Evolutionary conservation across 2,797 vertebrate species (phyloP).

Genomic region (Linurgus olivaceus): DNA sequence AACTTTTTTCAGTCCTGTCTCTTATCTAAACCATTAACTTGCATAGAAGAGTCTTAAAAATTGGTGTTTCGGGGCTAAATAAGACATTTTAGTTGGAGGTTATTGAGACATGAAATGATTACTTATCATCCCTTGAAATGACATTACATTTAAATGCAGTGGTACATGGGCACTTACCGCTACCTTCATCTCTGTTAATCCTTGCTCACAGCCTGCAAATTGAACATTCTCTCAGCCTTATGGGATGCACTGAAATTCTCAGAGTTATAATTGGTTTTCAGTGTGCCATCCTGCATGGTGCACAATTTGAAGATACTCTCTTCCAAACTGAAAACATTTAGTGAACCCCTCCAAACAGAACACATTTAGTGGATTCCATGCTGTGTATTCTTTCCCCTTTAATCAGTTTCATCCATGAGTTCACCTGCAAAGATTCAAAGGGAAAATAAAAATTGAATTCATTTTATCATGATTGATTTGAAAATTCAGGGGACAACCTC

Average conservation of each 20-base stretch:
- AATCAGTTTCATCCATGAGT: conserved; percentile 56
- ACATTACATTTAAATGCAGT: conserved; percentile 66
- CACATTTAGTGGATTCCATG: conserved; percentile 28
- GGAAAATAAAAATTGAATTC: conserved; percentile 54
- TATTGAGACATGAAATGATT: conserved; percentile 67
- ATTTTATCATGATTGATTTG: conserved; percentile 58
- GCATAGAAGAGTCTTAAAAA: conserved; percentile 27
- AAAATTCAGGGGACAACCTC: conserved; percentile 52
- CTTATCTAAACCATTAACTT: conserved; percentile 59
- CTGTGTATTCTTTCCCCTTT: conserved; percentile 44
- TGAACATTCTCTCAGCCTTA: conserved; percentile 59
- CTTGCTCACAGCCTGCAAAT: conserved; percentile 66
- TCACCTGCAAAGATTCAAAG: background rate
- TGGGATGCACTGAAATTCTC: conserved; percentile 58
- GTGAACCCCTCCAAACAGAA: conserved; percentile 42
- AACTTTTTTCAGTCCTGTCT: conserved; percentile 36
- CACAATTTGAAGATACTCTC: conserved; percentile 56
- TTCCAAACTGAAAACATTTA: conserved; percentile 51
- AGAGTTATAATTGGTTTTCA: conserved; percentile 70
- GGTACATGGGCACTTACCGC: conserved; percentile 45
- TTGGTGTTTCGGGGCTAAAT: conserved; percentile 26
- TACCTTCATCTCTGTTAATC: conserved; percentile 65
- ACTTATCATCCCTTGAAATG: conserved; percentile 63
- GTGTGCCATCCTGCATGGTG: conserved; percentile 40
- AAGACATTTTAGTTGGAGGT: conserved; percentile 55